phyloP scores from a whole-genome alignment of 1,140 invertebrate genomes.

The Bombus soroeensis region DNA sequence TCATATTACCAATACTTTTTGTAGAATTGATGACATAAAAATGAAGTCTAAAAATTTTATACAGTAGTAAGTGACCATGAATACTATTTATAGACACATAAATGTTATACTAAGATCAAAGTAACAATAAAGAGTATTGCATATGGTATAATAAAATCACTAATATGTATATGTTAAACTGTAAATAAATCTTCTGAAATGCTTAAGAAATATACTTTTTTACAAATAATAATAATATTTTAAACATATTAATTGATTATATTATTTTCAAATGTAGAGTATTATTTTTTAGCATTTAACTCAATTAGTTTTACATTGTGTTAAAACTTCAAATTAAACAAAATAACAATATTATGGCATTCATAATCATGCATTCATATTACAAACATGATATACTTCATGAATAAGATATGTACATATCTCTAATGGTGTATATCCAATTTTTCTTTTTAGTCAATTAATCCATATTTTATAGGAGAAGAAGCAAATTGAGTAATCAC shows the following conservation, averaged over 20 bases:
- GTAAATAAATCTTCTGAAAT: neutral
- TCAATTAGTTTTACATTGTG: neutral
- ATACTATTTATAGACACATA: conserved; percentile 49
- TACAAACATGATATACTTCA: conserved; percentile 26
- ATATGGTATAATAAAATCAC: neutral
- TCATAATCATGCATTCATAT: conserved; percentile 56
- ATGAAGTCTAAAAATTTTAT: conserved; percentile 50
- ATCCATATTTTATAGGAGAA: conserved; percentile 37
- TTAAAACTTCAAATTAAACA: neutral
- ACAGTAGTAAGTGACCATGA: conserved; percentile 45
- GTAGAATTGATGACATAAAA: conserved; percentile 28
- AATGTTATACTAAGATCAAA: conserved; percentile 22
- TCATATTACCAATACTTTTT: conserved; percentile 26
- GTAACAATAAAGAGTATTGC: neutral
- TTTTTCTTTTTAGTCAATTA: conserved; percentile 44
- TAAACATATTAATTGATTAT: neutral
- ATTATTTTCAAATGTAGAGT: neutral
- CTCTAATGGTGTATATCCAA: conserved; percentile 1
- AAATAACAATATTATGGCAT: conserved; percentile 23
- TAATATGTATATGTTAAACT: neutral
- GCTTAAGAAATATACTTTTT: neutral
- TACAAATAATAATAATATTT: neutral
- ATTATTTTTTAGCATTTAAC: neutral
- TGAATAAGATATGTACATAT: conserved; percentile 36
- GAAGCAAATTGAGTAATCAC: conserved; percentile 12